phyloP scores from a whole-genome alignment of 2,113 vertebrate genomes.

The Jacana jacana region DNA sequence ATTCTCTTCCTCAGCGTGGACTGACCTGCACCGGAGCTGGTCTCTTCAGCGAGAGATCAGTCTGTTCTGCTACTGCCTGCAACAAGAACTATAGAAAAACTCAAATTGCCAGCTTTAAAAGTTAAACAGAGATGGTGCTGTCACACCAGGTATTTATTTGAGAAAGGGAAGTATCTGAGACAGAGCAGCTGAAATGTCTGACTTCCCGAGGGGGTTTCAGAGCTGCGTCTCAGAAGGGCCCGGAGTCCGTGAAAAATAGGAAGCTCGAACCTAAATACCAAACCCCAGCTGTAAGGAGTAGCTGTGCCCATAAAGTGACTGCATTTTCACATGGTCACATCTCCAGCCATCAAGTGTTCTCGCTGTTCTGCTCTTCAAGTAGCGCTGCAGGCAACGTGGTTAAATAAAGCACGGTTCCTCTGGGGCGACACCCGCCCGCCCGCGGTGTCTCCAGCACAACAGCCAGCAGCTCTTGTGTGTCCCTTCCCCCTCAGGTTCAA shows the following conservation, averaged over 20 bases:
- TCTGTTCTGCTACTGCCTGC: neutral
- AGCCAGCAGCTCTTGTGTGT: neutral
- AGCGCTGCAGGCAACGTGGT: neutral
- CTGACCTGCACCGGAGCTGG: no score
- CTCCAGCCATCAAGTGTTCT: rapidly evolving
- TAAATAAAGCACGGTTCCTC: neutral
- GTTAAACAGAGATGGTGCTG: neutral
- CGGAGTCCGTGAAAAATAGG: neutral
- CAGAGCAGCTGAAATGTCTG: neutral
- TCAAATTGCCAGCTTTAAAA: neutral
- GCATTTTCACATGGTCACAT: rapidly evolving
- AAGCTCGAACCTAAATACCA: neutral
- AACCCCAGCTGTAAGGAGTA: neutral
- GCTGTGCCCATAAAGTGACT: neutral
- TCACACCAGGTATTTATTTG: neutral
- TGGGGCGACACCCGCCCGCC: neutral
- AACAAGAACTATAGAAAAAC: neutral
- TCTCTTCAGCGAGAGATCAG: neutral
- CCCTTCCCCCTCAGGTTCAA: constrained; percentile 81
- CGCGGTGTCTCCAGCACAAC: neutral
- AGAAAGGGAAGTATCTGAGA: neutral
- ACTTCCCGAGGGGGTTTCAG: neutral
- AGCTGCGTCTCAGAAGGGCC: neutral
- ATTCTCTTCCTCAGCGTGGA: no score
- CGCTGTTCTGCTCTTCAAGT: neutral